phyloP scores from a whole-genome alignment of 1,140 invertebrate genomes.

The Drosophila serrata region DNA sequence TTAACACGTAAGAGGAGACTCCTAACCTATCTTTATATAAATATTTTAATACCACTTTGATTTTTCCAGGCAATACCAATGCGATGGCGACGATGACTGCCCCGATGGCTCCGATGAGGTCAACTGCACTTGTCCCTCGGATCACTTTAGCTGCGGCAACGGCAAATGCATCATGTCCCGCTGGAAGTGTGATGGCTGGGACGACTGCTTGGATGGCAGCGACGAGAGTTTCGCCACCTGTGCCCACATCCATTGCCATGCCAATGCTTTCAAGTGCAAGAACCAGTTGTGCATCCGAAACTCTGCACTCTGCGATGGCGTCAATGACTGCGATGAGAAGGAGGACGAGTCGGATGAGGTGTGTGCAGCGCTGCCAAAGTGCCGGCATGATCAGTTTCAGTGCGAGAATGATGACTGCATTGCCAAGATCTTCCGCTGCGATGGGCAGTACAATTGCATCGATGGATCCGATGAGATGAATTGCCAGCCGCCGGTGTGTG shows the following conservation, averaged over 20 bases:
- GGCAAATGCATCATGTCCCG: conserved; percentile 96
- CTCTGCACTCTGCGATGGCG: conserved; percentile 89
- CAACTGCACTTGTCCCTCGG: conserved; percentile 93
- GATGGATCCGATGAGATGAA: conserved; percentile 89
- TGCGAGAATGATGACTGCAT: conserved; percentile 92
- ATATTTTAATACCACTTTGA: neutral
- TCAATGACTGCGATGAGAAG: conserved; percentile 89
- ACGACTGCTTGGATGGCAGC: conserved; percentile 92
- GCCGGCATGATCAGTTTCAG: conserved; percentile 89
- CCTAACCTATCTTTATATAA: rapidly evolving
- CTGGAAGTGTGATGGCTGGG: conserved; percentile 91
- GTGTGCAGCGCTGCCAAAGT: conserved; percentile 88
- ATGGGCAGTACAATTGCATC: conserved; percentile 88
- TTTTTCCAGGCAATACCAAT: conserved; percentile 74
- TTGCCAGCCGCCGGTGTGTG: conserved; percentile 90
- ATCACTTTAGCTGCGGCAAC: conserved; percentile 93
- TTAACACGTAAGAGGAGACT: conserved; percentile 86
- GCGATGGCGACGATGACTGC: conserved; percentile 93
- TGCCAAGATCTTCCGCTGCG: conserved; percentile 91
- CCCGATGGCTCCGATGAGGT: conserved; percentile 97
- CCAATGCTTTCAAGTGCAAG: conserved; percentile 86
- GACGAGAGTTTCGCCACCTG: conserved; percentile 94
- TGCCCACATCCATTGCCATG: conserved; percentile 93
- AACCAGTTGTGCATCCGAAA: conserved; percentile 89
- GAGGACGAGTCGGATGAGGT: conserved; percentile 88